phyloP scores from a whole-genome alignment of 2,888 invertebrate genomes.

The Dione juno region DNA sequence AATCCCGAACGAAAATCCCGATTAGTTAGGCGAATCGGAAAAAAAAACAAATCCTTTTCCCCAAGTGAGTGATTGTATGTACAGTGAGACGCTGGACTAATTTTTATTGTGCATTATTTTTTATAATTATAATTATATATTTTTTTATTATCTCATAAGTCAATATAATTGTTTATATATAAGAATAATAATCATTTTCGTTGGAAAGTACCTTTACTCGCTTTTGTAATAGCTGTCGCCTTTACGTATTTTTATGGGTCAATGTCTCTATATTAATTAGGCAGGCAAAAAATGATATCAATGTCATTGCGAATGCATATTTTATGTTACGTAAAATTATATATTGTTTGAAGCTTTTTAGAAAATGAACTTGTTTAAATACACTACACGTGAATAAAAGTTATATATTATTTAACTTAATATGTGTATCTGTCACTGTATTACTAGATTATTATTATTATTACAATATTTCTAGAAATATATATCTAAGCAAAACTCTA shows the following conservation, averaged over 20 bases:
- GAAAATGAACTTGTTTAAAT: neutral
- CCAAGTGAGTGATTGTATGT: no score
- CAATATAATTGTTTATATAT: no score
- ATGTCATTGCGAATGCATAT: conserved; percentile 32
- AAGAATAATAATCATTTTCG: neutral
- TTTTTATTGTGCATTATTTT: no score
- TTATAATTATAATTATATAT: no score
- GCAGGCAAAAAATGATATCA: conserved; percentile 24
- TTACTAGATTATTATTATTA: neutral
- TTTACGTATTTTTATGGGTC: conserved; percentile 28
- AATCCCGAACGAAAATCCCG: no score
- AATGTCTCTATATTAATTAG: conserved; percentile 25
- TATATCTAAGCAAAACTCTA: no score
- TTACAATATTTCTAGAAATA: no score
- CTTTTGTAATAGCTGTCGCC: conserved; percentile 15
- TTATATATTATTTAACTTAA: neutral
- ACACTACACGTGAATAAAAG: neutral
- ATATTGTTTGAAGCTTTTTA: conserved; percentile 11
- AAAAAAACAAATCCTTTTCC: no score
- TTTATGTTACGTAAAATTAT: conserved; percentile 31
- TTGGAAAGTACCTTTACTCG: conserved; percentile 25
- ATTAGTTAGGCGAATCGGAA: no score
- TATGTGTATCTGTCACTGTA: neutral
- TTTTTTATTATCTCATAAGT: no score
- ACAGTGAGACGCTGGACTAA: no score